Base-by-base conservation (phyloP, 2,797 vertebrate species). In the Monodelphis domestica region DNA sequence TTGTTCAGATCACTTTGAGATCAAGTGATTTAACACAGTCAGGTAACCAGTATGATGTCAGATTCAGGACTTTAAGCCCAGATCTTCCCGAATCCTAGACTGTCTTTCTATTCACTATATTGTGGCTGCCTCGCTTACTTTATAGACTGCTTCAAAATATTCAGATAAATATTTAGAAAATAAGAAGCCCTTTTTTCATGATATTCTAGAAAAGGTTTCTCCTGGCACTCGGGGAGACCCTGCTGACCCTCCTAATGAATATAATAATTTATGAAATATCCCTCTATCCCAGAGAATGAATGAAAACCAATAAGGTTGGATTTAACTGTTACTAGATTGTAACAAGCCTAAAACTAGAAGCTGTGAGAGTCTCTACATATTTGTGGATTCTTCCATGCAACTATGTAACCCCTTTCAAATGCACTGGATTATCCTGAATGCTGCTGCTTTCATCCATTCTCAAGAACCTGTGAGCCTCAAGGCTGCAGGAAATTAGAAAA, bases 401-500 rank as follows among this genome's bases (percentile, higher is more conserved):
- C 59, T 70, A 70, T 90, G 91, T 88, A 87, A 56, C n/a, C 38
- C n/a, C 17, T 95, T 95, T 54, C 33, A 30, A 26, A 51, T 63
- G 9, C 30, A 59, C 4, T n/a, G 56, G 59, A 91, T 70, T 26
- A 38, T 54, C 24, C n/a, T 12, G 53, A 89, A 38, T 12, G 38
- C 55, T 33, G 30, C 45, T 4, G 17, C 89, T 93, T n/a, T 53
- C 12, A 3, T 1, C 52, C 89, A 38, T 89, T 87, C 52, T 2
- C 28, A 92, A n/a, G 26, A 93, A 89, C 87, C 93, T 93, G 2
- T 3, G 1, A 14, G 30, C 29, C n/a, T 63, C 21, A 50, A 45
- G 70, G 0, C 0, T 0, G 2, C 0, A 0, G 24, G 33, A 12
- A 0, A 28, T 0, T 4, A 54, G 93, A 5, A 91, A 92, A 45